These are phyloP conservation scores for Miichthys miiuy DNA, from an alignment of 2,797 vertebrate genomes.

Conservation along the genomic window DNA sequence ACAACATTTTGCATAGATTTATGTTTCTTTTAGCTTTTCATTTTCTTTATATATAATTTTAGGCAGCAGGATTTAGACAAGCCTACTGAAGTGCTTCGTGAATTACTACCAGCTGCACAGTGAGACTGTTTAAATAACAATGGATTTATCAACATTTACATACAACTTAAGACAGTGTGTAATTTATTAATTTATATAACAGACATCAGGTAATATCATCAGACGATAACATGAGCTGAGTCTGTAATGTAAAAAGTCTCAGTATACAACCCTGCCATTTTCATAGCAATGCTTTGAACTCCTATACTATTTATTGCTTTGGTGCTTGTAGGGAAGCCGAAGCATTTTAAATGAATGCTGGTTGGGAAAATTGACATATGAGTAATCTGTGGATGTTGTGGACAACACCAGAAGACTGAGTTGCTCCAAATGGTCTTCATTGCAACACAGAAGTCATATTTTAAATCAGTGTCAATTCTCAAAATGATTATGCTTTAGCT, in stretches of 20 bases:
- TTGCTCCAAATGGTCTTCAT: constrained; percentile 34
- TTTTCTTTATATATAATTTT: constrained; percentile 7
- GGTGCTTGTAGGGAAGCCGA: constrained; percentile 49
- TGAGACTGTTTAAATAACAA: background rate
- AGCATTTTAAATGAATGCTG: constrained; percentile 37
- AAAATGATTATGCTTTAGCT: constrained; percentile 29
- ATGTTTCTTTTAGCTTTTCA: constrained; percentile 1
- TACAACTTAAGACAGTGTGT: background rate
- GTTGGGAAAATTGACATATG: constrained; percentile 15
- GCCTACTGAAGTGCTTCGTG: background rate
- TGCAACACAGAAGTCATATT: constrained; percentile 38
- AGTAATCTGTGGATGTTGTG: constrained; percentile 39
- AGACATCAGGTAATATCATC: background rate
- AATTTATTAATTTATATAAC: constrained; percentile 2
- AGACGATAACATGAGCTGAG: background rate
- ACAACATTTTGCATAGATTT: background rate
- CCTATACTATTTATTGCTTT: constrained; percentile 63
- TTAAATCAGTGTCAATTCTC: constrained; percentile 38
- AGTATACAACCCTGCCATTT: background rate
- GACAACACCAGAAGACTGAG: constrained; percentile 39
- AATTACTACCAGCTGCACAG: background rate
- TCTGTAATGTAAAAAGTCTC: constrained; percentile 12
- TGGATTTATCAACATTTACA: too few relatives aligned
- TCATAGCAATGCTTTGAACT: constrained; percentile 11
- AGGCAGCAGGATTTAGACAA: background rate